Evolutionary conservation across 1,140 invertebrate species (phyloP), one percentile per base, ranked within the genome.

Genomic region (Drosophila suzukii): DNA sequence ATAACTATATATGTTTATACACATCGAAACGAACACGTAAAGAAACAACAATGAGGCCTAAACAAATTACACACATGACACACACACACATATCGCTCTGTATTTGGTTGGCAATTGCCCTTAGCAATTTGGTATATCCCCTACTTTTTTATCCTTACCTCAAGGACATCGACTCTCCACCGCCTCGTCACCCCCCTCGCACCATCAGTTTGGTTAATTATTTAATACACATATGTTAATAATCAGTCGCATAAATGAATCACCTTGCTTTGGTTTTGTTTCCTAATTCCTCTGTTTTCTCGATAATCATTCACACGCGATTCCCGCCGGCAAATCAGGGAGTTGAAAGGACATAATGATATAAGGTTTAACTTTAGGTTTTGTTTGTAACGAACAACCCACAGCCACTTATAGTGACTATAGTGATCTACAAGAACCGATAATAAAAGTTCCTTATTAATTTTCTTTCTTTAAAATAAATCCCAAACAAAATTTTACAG

Each of bases 191-290:
- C 24, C 44, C 63, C 57, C 60, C 63, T 51, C 79, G 61, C 61
- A 36, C 61, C 32, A 36, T 65, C 39, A 41, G 15, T 56, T 70
- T 76, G 54, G 60, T 53, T 79, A 78, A 65, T 77, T 75, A 78
- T 74, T 78, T 80, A 73, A 62, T 76, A 81, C 70, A 71, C 57
- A 83, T 90, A 90, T 82, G 75, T 90, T 86, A 90, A 81, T 90
- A 90, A 90, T 90, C 86, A 90, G 86, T 90, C 86, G 82, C 86
- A 86, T 90, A 83, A 90, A 90, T 90, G 67, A 90, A 90, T 90
- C 86, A 90, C 86, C 78, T 90, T 81, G 59, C 81, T 84, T 78
- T 77, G 66, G 53, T 55, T 70, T 63, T 76, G 55, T 47, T 54
- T 71, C 54, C 41, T 50, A 49, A 53, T 50, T 47, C 58, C 54